These are phyloP conservation scores for Pycnomerus fuliginosus DNA, from an alignment of 2,888 invertebrate genomes.

Conservation along the genomic window DNA sequence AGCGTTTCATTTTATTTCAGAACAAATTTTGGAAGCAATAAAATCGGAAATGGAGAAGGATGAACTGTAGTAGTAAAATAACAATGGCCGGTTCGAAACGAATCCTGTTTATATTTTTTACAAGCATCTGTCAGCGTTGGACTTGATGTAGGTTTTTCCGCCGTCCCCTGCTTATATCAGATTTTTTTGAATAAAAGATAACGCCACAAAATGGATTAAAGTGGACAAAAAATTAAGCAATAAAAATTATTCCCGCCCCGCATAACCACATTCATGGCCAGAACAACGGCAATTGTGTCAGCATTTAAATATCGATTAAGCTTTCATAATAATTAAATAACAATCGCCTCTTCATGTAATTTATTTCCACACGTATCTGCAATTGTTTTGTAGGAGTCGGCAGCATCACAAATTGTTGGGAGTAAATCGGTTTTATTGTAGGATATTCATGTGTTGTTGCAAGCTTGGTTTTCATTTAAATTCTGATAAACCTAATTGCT, in stretches of 20 bases:
- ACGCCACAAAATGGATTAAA: constrained; percentile 20
- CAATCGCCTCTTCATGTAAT: constrained; percentile 9
- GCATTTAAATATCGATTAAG: constrained; percentile 12
- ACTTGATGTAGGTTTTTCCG: constrained; percentile 22
- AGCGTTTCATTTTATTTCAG: too few relatives aligned
- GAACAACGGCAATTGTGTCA: constrained; percentile 12
- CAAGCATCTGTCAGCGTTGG: constrained; percentile 17
- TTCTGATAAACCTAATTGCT: too few relatives aligned
- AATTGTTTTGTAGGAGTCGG: constrained; percentile 20
- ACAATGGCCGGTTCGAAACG: too few relatives aligned
- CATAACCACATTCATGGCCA: too few relatives aligned
- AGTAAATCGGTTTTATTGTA: constrained; percentile 23
- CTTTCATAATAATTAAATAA: constrained; percentile 16
- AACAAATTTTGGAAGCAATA: too few relatives aligned
- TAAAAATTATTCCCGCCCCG: too few relatives aligned
- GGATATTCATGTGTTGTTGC: constrained; percentile 22
- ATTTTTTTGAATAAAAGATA: constrained; percentile 21
- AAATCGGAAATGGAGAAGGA: too few relatives aligned
- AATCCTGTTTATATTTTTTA: constrained; percentile 23
- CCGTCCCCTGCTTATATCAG: constrained; percentile 11
- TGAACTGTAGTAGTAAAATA: too few relatives aligned
- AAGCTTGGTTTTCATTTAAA: too few relatives aligned
- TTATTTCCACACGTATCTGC: constrained; percentile 14
- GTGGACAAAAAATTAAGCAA: constrained; percentile 13
- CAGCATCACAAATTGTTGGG: constrained; percentile 15